A percentile compares a stretch with the other conserved stretches of the same genome.
Evolutionary conservation across 2,797 vertebrate genomes (phyloP).

Genomic region (Emydoidea blandingii): DNA sequence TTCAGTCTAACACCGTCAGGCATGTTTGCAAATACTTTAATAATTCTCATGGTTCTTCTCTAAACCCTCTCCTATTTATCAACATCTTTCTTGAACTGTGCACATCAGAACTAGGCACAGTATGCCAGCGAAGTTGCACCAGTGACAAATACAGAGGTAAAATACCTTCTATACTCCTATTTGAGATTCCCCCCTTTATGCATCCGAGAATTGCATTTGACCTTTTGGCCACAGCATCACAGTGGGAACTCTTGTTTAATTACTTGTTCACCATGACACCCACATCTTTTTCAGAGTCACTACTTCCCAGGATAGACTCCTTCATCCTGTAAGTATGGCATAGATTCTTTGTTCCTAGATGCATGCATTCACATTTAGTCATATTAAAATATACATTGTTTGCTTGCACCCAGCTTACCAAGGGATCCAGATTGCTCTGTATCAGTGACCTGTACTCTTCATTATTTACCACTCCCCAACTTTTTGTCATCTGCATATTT

Average conservation of each 20-base stretch:
- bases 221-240: neutral
- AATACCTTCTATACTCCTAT: neutral
- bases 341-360: neutral
- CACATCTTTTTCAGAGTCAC: neutral
- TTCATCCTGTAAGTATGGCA: neutral
- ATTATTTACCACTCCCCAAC: neutral
- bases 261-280: neutral
- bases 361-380: neutral
- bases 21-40: neutral
- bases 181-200: neutral
- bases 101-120: neutral
- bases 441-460: neutral
- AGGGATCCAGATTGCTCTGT: neutral
- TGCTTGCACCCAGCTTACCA: neutral
- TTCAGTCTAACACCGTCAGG: too few species aligned
- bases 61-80: neutral
- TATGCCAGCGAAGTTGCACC: neutral
- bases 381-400: neutral
- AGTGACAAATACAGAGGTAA: neutral
- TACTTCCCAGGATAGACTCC: neutral
- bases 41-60: neutral
- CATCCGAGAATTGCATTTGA: neutral
- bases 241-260: neutral
- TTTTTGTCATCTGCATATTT: neutral
- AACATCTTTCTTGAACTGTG: neutral